These are phyloP conservation scores for Melanotaenia trifasciata DNA, from an alignment of 2,797 vertebrate genomes.

Conservation along the genomic window DNA sequence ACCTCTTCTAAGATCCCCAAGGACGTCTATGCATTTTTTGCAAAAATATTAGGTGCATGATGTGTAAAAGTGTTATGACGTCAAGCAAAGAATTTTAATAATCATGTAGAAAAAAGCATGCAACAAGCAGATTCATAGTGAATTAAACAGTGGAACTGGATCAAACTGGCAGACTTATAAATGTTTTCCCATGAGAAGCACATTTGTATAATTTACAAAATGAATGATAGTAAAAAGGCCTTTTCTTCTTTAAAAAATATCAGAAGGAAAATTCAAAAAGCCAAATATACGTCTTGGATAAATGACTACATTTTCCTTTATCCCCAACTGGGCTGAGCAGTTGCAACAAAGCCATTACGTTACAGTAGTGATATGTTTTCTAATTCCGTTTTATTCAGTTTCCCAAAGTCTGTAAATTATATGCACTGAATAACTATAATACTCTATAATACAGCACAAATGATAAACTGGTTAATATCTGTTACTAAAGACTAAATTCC, in stretches of 20 bases:
- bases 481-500: constrained; percentile 4
- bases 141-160: constrained; percentile 28
- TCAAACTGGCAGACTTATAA: constrained; percentile 20
- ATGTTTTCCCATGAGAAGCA: not conserved
- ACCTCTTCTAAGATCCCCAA: not conserved
- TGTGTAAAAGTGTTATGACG: constrained; percentile 6
- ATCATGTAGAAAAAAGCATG: constrained; percentile 55
- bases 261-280: no score
- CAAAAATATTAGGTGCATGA: not conserved
- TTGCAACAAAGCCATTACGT: not conserved
- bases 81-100: constrained; percentile 21
- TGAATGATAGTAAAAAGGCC: not conserved
- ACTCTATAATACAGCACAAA: not conserved
- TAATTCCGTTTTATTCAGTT: not conserved
- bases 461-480: constrained; percentile 4
- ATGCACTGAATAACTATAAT: not conserved
- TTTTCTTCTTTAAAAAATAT: not conserved
- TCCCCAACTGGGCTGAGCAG: not conserved
- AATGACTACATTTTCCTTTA: not conserved
- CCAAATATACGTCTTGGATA: not conserved
- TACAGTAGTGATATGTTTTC: not conserved
- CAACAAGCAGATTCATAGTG: constrained; percentile 45
- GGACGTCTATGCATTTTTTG: constrained; percentile 11
- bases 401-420: not conserved
- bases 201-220: not conserved